A percentile compares a stretch with the other conserved stretches of the same genome.
phyloP scores from a whole-genome alignment of 2,888 invertebrate genomes.

The Cerastoderma edule region DNA sequence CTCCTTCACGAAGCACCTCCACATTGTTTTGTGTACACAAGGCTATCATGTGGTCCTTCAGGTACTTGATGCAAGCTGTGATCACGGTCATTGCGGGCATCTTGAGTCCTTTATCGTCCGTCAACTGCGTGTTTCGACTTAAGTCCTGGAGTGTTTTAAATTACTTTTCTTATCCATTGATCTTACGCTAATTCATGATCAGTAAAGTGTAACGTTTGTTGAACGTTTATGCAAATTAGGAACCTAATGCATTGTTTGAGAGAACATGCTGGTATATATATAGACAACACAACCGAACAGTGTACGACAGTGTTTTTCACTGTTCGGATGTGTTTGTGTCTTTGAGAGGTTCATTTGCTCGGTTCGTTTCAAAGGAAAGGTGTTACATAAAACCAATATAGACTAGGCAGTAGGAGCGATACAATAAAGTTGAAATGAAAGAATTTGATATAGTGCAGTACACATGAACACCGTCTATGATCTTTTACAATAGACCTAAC shows the following conservation, averaged over 20 bases:
- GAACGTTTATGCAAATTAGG: not conserved
- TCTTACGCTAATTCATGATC: not conserved
- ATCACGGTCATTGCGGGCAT: slow-evolving; percentile 46
- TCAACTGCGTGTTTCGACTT: slow-evolving; percentile 24
- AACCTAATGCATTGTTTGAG: not conserved
- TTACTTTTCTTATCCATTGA: not conserved
- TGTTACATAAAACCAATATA: no score
- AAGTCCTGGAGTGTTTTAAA: slow-evolving; percentile 27
- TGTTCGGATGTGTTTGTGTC: no score
- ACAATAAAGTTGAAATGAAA: no score
- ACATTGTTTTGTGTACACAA: not conserved
- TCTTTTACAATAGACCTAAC: no score
- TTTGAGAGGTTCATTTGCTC: no score
- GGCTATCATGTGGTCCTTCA: slow-evolving; percentile 37
- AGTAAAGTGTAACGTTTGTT: not conserved
- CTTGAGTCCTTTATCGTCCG: slow-evolving; percentile 41
- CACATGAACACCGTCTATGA: no score
- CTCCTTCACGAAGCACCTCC: slow-evolving; percentile 21
- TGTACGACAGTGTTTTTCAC: not conserved
- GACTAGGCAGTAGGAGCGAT: no score
- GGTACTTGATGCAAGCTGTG: slow-evolving; percentile 35
- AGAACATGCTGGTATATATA: not conserved
- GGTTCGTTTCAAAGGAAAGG: no score
- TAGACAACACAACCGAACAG: not conserved
- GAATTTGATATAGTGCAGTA: no score